Evolutionary conservation across 1,140 invertebrate genomes (phyloP).

Genomic region (Drosophila pandora): DNA sequence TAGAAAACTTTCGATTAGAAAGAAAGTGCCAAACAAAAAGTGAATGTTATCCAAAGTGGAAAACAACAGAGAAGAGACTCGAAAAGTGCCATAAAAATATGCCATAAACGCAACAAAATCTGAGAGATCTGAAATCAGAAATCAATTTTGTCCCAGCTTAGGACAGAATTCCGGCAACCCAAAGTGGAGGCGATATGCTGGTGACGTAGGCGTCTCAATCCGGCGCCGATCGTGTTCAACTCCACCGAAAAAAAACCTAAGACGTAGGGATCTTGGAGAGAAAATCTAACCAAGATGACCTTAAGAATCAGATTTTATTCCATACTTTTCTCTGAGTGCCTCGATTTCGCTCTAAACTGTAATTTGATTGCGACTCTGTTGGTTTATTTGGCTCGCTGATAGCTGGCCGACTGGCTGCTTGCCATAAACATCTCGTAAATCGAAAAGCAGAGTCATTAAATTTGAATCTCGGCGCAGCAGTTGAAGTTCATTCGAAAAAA

Average conservation of each 20-base stretch:
- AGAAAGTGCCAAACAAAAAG: constrained; percentile 78
- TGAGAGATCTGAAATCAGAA: constrained; percentile 12
- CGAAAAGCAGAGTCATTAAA: constrained; percentile 62
- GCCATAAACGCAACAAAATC: constrained; percentile 46
- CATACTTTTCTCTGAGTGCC: neutral
- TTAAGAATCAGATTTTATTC: neutral
- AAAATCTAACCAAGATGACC: too few relatives aligned
- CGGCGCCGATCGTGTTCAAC: constrained; percentile 21
- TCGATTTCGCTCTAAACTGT: constrained; percentile 20
- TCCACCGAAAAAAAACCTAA: neutral
- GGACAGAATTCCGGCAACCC: constrained; percentile 38
- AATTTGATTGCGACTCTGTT: constrained; percentile 51
- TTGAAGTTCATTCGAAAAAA: constrained; percentile 58
- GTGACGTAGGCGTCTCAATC: constrained; percentile 40
- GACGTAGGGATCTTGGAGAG: too few relatives aligned
- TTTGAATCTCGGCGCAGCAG: constrained; percentile 46
- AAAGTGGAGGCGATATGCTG: constrained; percentile 18
- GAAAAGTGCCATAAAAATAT: constrained; percentile 62
- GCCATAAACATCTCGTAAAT: constrained; percentile 69
- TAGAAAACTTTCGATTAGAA: constrained; percentile 72
- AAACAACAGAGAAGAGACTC: constrained; percentile 42
- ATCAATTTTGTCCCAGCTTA: constrained; percentile 40
- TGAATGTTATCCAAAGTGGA: constrained; percentile 61
- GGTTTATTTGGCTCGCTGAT: constrained; percentile 40
- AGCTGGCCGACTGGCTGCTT: constrained; percentile 39